A percentile compares a stretch with the other conserved stretches of the same genome.
phyloP scores from a whole-genome alignment of 2,888 invertebrate genomes.

The Melikaiella ostensackeni region DNA sequence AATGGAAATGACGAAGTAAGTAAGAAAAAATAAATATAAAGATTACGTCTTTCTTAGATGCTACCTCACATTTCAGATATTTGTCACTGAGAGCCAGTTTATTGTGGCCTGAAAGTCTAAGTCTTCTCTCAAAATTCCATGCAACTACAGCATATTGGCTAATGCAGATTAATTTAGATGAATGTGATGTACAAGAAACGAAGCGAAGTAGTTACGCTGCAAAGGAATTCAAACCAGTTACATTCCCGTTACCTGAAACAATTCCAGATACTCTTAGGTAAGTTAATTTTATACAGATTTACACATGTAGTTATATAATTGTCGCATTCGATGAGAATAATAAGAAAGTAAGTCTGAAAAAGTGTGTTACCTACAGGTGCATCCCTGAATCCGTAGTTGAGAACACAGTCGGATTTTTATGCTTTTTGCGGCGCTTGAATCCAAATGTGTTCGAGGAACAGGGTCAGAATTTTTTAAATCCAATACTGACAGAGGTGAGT shows the following conservation, averaged over 20 bases:
- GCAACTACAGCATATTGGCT: slow-evolving; percentile 92
- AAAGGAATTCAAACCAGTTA: slow-evolving; percentile 78
- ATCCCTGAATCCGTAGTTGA: slow-evolving; percentile 95
- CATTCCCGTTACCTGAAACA: slow-evolving; percentile 82
- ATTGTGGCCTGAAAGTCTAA: slow-evolving; percentile 86
- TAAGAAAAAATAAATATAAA: slow-evolving; percentile 22
- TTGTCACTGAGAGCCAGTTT: slow-evolving; percentile 87
- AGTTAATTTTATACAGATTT: slow-evolving; percentile 37
- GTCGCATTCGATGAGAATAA: not conserved
- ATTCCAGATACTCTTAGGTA: slow-evolving; percentile 85
- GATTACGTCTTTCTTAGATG: not conserved
- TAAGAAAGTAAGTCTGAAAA: not conserved
- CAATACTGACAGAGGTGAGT: slow-evolving; percentile 83
- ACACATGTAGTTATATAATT: not conserved
- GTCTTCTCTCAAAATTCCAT: slow-evolving; percentile 86
- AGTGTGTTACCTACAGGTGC: slow-evolving; percentile 80
- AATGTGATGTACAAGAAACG: slow-evolving; percentile 66
- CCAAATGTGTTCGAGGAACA: slow-evolving; percentile 83
- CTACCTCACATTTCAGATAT: slow-evolving; percentile 78
- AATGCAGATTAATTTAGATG: slow-evolving; percentile 86
- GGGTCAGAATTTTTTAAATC: slow-evolving; percentile 82
- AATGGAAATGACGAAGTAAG: slow-evolving; percentile 83
- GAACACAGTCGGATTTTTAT: slow-evolving; percentile 90
- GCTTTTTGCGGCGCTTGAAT: slow-evolving; percentile 85
- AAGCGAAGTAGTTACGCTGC: slow-evolving; percentile 81